These are phyloP conservation scores for Folsomia manolachei DNA, from an alignment of 2,888 invertebrate species.

Conservation along the genomic window DNA sequence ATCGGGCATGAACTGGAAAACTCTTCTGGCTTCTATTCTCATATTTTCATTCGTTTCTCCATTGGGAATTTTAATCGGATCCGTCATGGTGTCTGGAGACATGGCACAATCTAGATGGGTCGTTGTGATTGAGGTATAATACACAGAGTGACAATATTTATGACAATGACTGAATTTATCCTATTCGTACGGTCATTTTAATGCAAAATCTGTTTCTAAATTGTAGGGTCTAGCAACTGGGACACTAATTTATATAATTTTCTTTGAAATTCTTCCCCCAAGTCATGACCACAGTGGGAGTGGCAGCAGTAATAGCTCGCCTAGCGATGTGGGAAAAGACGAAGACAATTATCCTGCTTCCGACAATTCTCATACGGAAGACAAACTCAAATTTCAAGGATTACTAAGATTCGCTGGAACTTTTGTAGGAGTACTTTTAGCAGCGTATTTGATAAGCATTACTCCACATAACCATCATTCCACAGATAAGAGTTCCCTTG, in stretches of 20 bases:
- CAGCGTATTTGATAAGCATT: neutral
- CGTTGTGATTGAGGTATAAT: conserved; percentile 5
- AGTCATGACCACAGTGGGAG: neutral
- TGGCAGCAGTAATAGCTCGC: neutral
- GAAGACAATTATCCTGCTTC: neutral
- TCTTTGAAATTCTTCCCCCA: neutral
- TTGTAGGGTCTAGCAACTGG: neutral
- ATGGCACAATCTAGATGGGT: neutral
- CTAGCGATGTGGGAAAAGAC: neutral
- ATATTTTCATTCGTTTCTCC: conserved; percentile 56
- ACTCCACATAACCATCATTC: neutral
- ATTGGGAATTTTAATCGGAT: conserved; percentile 56
- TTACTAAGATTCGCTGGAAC: neutral
- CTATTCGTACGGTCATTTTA: neutral
- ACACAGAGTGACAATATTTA: neutral
- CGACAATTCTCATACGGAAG: neutral
- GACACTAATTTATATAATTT: neutral
- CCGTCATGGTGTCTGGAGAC: conserved; percentile 38
- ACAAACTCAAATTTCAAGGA: neutral
- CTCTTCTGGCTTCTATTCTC: conserved; percentile 54
- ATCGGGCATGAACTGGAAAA: conserved; percentile 36
- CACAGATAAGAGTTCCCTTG: too few species aligned
- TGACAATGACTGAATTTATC: neutral
- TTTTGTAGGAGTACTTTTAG: neutral
- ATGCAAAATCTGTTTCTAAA: neutral